These are phyloP conservation scores for Beris morrisii DNA, from an alignment of 2,888 invertebrate genomes.

Conservation along the genomic window DNA sequence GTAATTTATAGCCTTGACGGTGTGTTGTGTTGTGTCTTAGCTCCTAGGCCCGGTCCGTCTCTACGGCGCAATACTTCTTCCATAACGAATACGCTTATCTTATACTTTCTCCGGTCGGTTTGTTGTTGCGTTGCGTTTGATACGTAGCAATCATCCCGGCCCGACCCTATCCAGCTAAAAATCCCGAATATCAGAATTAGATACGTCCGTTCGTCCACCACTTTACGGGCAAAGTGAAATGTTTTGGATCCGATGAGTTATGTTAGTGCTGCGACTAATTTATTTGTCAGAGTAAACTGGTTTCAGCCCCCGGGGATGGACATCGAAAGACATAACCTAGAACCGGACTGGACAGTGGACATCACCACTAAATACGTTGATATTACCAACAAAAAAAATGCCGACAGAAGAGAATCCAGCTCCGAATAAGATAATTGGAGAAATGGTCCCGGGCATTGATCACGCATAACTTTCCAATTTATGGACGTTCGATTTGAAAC, in stretches of 20 bases:
- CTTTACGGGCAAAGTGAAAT: constrained; percentile 6
- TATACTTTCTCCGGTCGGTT: constrained; percentile 5
- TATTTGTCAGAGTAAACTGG: constrained; percentile 37
- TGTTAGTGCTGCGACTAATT: constrained; percentile 35
- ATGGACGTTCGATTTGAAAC: constrained; percentile 1
- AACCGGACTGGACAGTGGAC: too few relatives aligned
- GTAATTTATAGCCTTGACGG: constrained; percentile 37
- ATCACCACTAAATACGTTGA: neutral
- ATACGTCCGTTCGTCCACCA: constrained; percentile 9
- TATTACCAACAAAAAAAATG: neutral
- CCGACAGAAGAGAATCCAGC: neutral
- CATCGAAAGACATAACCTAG: neutral
- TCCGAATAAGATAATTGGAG: neutral
- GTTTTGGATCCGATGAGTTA: constrained; percentile 26
- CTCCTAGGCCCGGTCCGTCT: neutral
- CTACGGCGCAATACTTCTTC: neutral
- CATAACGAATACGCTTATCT: constrained; percentile 33
- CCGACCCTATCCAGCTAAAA: constrained; percentile 1
- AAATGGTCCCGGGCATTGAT: constrained; percentile 12
- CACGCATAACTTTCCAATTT: constrained; percentile 1
- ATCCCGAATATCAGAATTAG: constrained; percentile 11
- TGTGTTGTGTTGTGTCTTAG: constrained; percentile 1
- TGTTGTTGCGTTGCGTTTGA: neutral
- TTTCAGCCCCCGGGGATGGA: constrained; percentile 1
- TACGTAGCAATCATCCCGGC: neutral